Evolutionary conservation across 2,888 invertebrate species (phyloP), one percentile per base, ranked within the genome.

Genomic region (Patella pellucida): DNA sequence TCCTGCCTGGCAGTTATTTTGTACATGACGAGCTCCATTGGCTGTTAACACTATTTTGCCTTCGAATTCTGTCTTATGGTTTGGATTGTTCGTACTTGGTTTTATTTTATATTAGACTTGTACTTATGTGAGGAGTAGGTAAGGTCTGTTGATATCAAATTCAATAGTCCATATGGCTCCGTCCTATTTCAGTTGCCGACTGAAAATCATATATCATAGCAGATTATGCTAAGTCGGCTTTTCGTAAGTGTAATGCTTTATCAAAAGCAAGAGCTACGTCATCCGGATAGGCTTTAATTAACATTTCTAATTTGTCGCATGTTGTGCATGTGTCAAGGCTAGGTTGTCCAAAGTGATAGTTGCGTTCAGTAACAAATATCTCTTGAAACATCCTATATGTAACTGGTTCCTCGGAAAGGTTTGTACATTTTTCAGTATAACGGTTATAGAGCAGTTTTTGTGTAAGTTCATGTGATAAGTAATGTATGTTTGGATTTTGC

Each of bases 71-170:
- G n/a, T n/a, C n/a, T n/a, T n/a, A n/a, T n/a, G n/a, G n/a, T n/a
- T n/a, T n/a, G n/a, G n/a, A n/a, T n/a, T n/a, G n/a, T n/a, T n/a
- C n/a, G n/a, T n/a, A n/a, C n/a, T n/a, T n/a, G n/a, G n/a, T n/a
- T n/a, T n/a, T n/a, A n/a, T n/a, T n/a, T n/a, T n/a, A 71, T n/a
- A 56, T 71, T n/a, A 71, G 16, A 27, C 52, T 71, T 19, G 52
- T 71, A 19, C 54, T 71, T 19, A 52, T 71, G 52, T 71, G 71
- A 16, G 71, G 71, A 23, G 71, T 71, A n/a, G 71, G 71, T 23
- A 71, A 52, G 51, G 52, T 71, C 23, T 71, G 71, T 71, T 71
- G 71, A 71, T 54, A 52, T 71, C 71, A 52, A 71, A 69, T 11
- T 41, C 69, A 3, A 71, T 71, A 71, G 52, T 71, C 71, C 52